phyloP scores from a whole-genome alignment of 1,140 invertebrate species.

The Eueides isabella region DNA sequence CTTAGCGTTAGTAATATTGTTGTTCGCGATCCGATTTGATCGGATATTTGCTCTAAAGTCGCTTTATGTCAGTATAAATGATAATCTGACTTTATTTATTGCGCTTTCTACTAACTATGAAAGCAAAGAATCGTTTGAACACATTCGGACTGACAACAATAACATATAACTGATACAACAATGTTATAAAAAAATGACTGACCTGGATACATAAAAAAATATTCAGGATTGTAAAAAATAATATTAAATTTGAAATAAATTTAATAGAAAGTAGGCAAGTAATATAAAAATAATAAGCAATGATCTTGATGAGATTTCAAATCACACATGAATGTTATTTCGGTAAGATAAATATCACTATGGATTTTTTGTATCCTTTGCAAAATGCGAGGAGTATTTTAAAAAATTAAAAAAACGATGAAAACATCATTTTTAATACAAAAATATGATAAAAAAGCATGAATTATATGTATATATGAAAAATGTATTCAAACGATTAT shows the following conservation, averaged over 20 bases:
- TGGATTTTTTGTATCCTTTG: no score
- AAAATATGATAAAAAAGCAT: neutral
- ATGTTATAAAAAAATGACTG: neutral
- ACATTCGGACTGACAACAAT: slow-evolving; percentile 32
- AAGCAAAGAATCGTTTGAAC: slow-evolving; percentile 45
- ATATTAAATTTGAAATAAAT: no score
- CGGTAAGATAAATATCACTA: no score
- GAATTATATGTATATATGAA: neutral
- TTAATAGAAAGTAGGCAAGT: no score
- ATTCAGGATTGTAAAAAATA: neutral
- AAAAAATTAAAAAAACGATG: no score
- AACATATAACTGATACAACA: neutral
- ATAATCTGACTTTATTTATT: slow-evolving; percentile 41
- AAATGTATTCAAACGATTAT: slow-evolving; percentile 46
- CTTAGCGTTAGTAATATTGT: slow-evolving; percentile 14
- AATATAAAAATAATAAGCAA: no score
- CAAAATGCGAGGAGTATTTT: no score
- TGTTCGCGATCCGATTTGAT: slow-evolving; percentile 62
- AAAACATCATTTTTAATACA: no score
- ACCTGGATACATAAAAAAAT: neutral
- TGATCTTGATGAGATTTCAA: no score
- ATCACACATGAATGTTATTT: no score
- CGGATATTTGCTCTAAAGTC: slow-evolving; percentile 64
- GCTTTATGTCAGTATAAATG: slow-evolving; percentile 37
- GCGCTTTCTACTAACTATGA: slow-evolving; percentile 47